These are phyloP conservation scores for Norana najaformis DNA, from an alignment of 2,888 invertebrate species.

Conservation along the genomic window DNA sequence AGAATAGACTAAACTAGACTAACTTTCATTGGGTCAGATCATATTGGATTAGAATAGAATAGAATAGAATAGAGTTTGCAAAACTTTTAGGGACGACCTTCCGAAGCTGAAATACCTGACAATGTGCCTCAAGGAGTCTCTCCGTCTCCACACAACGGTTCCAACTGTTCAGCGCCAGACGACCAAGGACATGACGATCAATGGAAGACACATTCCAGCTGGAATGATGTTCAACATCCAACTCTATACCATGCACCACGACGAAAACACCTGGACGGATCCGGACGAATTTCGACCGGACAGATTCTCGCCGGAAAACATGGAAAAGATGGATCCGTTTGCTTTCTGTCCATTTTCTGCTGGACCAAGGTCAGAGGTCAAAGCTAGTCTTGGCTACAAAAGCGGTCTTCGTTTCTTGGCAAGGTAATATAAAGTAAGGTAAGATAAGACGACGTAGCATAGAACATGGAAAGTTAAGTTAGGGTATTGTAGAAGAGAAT, in stretches of 20 bases:
- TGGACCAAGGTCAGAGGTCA: slow-evolving; percentile 48
- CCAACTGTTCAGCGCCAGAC: slow-evolving; percentile 50
- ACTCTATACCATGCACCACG: slow-evolving; percentile 52
- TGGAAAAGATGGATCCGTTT: slow-evolving; percentile 47
- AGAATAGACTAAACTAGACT: too few relatives aligned
- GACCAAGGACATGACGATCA: slow-evolving; percentile 47
- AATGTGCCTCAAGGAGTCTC: slow-evolving; percentile 53
- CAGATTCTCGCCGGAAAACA: slow-evolving; percentile 49
- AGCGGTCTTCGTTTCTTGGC: neutral
- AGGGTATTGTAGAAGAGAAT: neutral
- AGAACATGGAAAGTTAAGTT: too few relatives aligned
- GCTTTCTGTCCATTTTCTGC: slow-evolving; percentile 53
- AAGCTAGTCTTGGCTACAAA: neutral
- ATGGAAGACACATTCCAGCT: slow-evolving; percentile 48
- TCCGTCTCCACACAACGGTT: slow-evolving; percentile 51
- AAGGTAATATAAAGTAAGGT: neutral
- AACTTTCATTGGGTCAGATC: too few relatives aligned
- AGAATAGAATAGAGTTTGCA: too few relatives aligned
- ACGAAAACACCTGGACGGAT: slow-evolving; percentile 51
- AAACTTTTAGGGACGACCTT: slow-evolving; percentile 53
- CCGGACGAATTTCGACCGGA: slow-evolving; percentile 46
- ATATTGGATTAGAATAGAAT: too few relatives aligned
- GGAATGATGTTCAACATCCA: slow-evolving; percentile 46
- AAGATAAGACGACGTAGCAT: neutral
- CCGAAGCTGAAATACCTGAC: slow-evolving; percentile 50